phyloP scores from a whole-genome alignment of 64 coral and sea anemone genomes.

The Montipora foliosa region DNA sequence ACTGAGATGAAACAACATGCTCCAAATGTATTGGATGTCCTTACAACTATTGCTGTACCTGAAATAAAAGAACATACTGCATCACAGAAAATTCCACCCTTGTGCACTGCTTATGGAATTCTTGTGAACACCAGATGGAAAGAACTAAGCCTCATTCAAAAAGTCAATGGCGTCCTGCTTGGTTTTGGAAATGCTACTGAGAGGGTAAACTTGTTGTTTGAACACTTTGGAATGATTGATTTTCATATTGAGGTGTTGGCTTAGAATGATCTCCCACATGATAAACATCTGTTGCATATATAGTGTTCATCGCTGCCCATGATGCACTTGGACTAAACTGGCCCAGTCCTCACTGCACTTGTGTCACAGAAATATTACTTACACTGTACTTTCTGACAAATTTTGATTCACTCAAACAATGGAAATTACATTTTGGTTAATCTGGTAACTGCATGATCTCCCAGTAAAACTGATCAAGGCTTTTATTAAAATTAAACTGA shows the following conservation, averaged over 20 bases:
- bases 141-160: constrained; percentile 37
- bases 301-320: no score
- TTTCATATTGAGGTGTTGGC: background rate
- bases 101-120: background rate
- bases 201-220: background rate
- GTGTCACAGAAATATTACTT: constrained; percentile 20
- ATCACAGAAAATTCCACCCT: constrained; percentile 22
- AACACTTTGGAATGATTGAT: background rate
- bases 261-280: no score
- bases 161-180: constrained; percentile 30
- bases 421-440: constrained; percentile 46
- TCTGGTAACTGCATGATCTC: background rate
- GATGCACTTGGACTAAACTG: no score
- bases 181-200: constrained; percentile 51
- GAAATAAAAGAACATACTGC: background rate
- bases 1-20: constrained; percentile 24
- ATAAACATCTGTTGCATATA: no score
- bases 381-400: background rate
- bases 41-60: constrained; percentile 8
- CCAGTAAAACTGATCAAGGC: no score
- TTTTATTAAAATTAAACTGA: no score
- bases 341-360: no score
- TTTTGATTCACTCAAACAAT: background rate
- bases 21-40: constrained; percentile 42
- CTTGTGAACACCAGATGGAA: constrained; percentile 13